Conservation (phyloP, 2,797 vertebrate genomes). For the Serranus cabrilla region DNA sequence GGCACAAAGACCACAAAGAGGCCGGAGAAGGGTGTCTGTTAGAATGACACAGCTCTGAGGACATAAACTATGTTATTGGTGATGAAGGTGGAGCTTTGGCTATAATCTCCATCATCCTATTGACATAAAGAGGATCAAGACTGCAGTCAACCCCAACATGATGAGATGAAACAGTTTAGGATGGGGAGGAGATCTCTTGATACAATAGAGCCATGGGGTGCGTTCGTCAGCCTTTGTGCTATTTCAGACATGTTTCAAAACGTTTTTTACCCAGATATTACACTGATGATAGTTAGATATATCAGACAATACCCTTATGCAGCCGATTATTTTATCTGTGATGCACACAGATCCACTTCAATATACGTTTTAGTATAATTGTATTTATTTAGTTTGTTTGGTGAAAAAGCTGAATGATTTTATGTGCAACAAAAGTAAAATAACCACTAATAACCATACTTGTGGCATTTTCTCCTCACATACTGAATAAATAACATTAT, state of each 20-base stretch:
- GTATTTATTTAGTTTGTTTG: no score
- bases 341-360: no score
- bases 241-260: constrained; percentile 40
- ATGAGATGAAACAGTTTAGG: constrained; percentile 75
- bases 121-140: constrained; percentile 82
- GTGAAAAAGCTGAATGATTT: no score
- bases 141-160: constrained; percentile 68
- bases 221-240: constrained; percentile 53
- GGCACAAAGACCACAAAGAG: constrained; percentile 31
- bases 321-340: no score
- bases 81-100: constrained; percentile 72
- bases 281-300: no score
- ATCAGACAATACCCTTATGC: no score
- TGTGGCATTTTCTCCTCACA: no score
- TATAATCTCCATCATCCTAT: constrained; percentile 82
- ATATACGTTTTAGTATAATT: no score
- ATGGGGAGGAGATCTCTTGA: constrained; percentile 63
- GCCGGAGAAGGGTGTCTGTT: constrained; percentile 55
- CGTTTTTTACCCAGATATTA: background rate
- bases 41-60: constrained; percentile 68
- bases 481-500: no score
- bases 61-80: constrained; percentile 77
- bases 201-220: constrained; percentile 57
- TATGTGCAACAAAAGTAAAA: no score
- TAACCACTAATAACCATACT: no score